A percentile compares a stretch with the other conserved stretches of the same genome.
Evolutionary conservation across 2,888 invertebrate species (phyloP).

Genomic region (Caenorhabditis sp.): DNA sequence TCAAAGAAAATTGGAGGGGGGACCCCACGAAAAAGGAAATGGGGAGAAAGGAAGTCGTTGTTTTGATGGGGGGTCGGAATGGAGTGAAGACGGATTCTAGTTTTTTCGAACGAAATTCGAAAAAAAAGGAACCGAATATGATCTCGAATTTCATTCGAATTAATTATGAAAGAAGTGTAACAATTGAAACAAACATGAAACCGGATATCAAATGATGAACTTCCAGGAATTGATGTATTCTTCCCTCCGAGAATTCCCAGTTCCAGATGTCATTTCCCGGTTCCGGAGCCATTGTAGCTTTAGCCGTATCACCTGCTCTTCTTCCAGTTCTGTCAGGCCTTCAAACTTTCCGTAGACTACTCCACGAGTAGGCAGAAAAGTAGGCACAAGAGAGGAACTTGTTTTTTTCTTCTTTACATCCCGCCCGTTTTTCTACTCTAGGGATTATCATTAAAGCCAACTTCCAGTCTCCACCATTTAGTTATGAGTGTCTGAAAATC

Average conservation of each 20-base stretch:
- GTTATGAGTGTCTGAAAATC: conserved; percentile 10
- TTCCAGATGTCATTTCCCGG: conserved; percentile 19
- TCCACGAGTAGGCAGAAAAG: conserved; percentile 6
- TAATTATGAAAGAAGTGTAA: not conserved
- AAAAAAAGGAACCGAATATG: conserved; percentile 7
- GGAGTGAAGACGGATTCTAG: not conserved
- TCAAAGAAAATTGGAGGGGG: conserved; percentile 13
- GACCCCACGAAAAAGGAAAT: conserved; percentile 30
- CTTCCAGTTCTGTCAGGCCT: not conserved
- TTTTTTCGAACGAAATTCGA: not conserved
- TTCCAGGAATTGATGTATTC: conserved; percentile 7
- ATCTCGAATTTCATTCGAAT: conserved; percentile 13
- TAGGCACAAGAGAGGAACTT: conserved; percentile 4
- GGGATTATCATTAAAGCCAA: conserved; percentile 12
- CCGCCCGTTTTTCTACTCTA: not conserved
- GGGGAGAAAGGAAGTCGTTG: conserved; percentile 46
- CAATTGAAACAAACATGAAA: conserved; percentile 6
- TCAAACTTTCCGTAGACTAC: not conserved
- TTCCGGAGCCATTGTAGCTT: not conserved
- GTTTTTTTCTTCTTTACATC: conserved; percentile 3
- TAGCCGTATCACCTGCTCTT: conserved; percentile 1
- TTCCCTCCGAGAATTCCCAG: not conserved
- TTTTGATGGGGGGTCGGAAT: conserved; percentile 26
- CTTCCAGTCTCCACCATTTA: not conserved
- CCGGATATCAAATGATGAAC: not conserved